Percentiles rank a stretch among this genome's conserved stretches.
Evolutionary conservation across 2,888 invertebrate genomes (phyloP).

Genomic region (Margaritifera margaritifera): DNA sequence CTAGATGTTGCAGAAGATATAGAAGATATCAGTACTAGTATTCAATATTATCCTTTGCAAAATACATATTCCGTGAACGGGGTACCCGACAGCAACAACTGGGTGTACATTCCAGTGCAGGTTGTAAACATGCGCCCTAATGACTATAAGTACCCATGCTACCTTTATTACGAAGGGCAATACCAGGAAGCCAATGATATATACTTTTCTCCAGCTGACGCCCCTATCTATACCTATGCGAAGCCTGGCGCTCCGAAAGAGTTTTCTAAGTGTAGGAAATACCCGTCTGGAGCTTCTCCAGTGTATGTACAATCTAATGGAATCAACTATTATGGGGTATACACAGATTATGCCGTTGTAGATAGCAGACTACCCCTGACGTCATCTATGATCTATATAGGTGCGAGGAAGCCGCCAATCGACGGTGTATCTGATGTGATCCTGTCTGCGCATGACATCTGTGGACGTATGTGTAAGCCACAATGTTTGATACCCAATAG

Average conservation of each 20-base stretch:
- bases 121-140: slow-evolving; percentile 31
- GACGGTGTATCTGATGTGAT: too few relatives aligned
- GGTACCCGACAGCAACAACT: slow-evolving; percentile 29
- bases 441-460: too few relatives aligned
- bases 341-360: slow-evolving; percentile 41
- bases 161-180: too few relatives aligned
- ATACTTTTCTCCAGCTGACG: too few relatives aligned
- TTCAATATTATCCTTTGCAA: slow-evolving; percentile 13
- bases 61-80: slow-evolving; percentile 39
- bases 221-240: too few relatives aligned
- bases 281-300: slow-evolving; percentile 27
- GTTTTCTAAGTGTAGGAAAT: slow-evolving; percentile 24
- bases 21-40: slow-evolving; percentile 2
- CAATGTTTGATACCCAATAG: too few relatives aligned
- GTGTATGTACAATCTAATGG: slow-evolving; percentile 37
- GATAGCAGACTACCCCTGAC: slow-evolving; percentile 37
- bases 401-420: too few relatives aligned
- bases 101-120: slow-evolving; percentile 43
- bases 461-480: too few relatives aligned
- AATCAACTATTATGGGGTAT: slow-evolving; percentile 40
- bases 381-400: too few relatives aligned
- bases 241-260: too few relatives aligned
- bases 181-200: too few relatives aligned
- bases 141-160: too few relatives aligned
- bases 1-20: background rate